Evolutionary conservation across 2,797 vertebrate genomes (phyloP), one percentile per base, ranked within the genome.

Genomic region (Discoglossus pictus): DNA sequence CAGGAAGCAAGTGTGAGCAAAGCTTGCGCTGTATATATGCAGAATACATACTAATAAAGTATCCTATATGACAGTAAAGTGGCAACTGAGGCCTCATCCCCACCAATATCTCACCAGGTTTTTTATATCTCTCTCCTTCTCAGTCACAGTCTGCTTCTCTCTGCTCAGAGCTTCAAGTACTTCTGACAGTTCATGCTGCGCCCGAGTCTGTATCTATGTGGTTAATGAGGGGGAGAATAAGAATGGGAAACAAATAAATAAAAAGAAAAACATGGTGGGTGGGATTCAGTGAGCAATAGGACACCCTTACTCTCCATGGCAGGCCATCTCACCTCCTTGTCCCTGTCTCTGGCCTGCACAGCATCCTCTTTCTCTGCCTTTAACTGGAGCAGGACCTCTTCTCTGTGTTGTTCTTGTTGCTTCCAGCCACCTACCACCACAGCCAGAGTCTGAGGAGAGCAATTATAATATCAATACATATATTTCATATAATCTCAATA

Each of bases 381-480:
- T 48, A 88, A 78, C 13, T 74, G 77, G 6, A 69, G 76, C 18
- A 87, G 50, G 2, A 74, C 73, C 34, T 82, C 80, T 6, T 75
- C 82, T 36, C 79, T 75, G 65, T 89, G 85, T 1, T 80, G 75
- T 44, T 91, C 87, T 12, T 91, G 88, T 24, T 74, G 79, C 60
- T 83, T 88, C 89, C 89, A 89, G 53, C 89, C 87, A 12, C 88
- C 89, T 25, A 90, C 88, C 59, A 91, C 86, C 18, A 86, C 80
- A 17, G 85, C 89, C 74, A 91, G 74, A 4, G 87, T 90, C 89
- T 91, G 73, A 1, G 12, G 8, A n/a, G 13, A 24, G n/a, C n/a
- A n/a, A n/a, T n/a, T n/a, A n/a, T n/a, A n/a, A n/a, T n/a, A n/a
- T n/a, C n/a, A n/a, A n/a, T n/a, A n/a, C n/a, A n/a, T n/a, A n/a